phyloP scores from a whole-genome alignment of 2,797 vertebrate species.

The Gymnodraco acuticeps region DNA sequence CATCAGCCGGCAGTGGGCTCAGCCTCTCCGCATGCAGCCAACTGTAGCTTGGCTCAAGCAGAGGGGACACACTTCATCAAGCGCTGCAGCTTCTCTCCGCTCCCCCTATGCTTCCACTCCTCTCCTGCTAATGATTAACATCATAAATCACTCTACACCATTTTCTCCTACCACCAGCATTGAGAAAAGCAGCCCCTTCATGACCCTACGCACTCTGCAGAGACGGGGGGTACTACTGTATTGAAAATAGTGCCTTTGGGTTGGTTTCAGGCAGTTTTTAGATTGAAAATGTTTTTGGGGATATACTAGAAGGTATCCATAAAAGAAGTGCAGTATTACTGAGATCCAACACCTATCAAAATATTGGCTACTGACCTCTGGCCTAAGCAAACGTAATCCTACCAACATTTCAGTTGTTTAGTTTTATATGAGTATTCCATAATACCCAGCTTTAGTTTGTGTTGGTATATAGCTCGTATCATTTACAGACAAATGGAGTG shows the following conservation, averaged over 20 bases:
- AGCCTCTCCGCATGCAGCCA: conserved; percentile 38
- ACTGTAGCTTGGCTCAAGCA: conserved; percentile 44
- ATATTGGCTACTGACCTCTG: background rate
- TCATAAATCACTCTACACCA: conserved; percentile 70
- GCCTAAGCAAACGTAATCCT: conserved; percentile 12
- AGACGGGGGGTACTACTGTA: conserved; percentile 7
- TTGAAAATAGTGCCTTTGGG: conserved; percentile 16
- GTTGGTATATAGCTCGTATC: background rate
- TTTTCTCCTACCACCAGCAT: conserved; percentile 52
- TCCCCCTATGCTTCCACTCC: conserved; percentile 45
- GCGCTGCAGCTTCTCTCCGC: conserved; percentile 49
- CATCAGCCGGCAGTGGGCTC: conserved; percentile 34
- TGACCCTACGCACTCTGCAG: conserved; percentile 27
- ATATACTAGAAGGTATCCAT: background rate
- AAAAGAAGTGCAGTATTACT: background rate
- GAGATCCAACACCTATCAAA: conserved; percentile 11
- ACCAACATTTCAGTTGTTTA: background rate
- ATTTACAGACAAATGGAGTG: background rate
- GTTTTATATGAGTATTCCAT: background rate
- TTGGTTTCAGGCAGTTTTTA: conserved; percentile 19
- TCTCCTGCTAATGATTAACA: conserved; percentile 70
- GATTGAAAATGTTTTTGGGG: conserved; percentile 9
- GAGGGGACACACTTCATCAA: conserved; percentile 67
- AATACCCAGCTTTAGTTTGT: background rate
- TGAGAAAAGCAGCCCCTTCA: conserved; percentile 38